A percentile compares a stretch with the other conserved stretches of the same genome.
These are phyloP conservation scores for Pteronotus mesoamericanus DNA, from an alignment of 2,797 vertebrate genomes.

Conservation along the genomic window DNA sequence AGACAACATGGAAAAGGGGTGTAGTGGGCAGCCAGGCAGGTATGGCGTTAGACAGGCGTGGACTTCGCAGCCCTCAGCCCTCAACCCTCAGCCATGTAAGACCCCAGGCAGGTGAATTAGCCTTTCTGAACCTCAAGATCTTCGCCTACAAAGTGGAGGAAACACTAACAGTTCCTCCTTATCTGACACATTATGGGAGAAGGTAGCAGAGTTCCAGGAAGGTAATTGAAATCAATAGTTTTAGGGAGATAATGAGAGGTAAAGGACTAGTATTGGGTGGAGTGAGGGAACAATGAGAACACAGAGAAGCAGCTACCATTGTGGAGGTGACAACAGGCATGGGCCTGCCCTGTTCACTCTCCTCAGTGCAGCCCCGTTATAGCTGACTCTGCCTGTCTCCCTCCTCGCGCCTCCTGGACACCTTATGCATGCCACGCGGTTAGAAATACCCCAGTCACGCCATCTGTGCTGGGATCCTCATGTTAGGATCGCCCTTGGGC, in stretches of 20 bases:
- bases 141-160: neutral
- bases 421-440: neutral
- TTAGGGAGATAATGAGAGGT: neutral
- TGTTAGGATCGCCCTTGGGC: neutral
- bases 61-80: neutral
- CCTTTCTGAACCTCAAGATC: neutral
- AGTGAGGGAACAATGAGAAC: neutral
- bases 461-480: neutral
- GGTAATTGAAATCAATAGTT: neutral
- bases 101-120: neutral
- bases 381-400: neutral
- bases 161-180: neutral
- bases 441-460: neutral
- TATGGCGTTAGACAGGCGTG: accelerated
- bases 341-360: neutral
- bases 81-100: neutral
- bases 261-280: neutral
- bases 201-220: neutral
- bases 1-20: neutral
- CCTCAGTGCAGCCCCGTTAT: no score
- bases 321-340: neutral
- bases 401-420: neutral
- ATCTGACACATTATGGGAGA: neutral
- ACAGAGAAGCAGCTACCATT: no score
- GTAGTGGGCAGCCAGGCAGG: neutral